A percentile compares a stretch with the other conserved stretches of the same genome.
phyloP scores from a whole-genome alignment of 92 coral and sea anemone genomes.

The Bergia puertoricense region DNA sequence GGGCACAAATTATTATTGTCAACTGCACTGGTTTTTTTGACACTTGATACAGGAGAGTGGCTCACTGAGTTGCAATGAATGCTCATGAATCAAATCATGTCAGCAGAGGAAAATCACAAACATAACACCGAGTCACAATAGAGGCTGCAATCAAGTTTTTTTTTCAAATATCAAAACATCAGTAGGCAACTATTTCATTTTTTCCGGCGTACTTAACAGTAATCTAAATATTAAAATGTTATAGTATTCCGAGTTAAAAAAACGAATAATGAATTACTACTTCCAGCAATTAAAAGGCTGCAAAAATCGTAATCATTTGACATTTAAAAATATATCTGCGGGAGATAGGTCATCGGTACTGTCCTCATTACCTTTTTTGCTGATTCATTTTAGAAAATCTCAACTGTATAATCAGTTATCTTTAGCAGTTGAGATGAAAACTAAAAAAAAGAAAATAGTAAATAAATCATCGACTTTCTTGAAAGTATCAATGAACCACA shows the following conservation, averaged over 20 bases:
- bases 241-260: background rate
- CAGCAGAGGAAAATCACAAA: background rate
- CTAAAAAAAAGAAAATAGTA: background rate
- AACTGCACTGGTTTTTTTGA: background rate
- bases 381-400: too few relatives aligned
- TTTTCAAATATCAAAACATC: too few relatives aligned
- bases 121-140: too few relatives aligned
- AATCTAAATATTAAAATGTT: too few relatives aligned
- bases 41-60: background rate
- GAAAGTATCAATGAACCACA: background rate
- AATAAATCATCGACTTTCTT: background rate
- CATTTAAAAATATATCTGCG: background rate
- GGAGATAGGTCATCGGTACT: too few relatives aligned
- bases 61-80: too few relatives aligned
- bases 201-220: background rate
- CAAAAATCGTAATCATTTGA: background rate
- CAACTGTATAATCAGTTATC: background rate
- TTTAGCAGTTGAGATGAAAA: too few relatives aligned
- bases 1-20: background rate
- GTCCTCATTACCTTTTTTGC: background rate
- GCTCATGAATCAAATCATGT: background rate
- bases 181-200: too few relatives aligned
- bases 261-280: background rate
- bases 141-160: too few relatives aligned
- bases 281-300: background rate